A percentile compares a stretch with the other conserved stretches of the same genome.
Evolutionary conservation across 1,140 invertebrate species (phyloP).

Genomic region (Hyles euphorbiae): DNA sequence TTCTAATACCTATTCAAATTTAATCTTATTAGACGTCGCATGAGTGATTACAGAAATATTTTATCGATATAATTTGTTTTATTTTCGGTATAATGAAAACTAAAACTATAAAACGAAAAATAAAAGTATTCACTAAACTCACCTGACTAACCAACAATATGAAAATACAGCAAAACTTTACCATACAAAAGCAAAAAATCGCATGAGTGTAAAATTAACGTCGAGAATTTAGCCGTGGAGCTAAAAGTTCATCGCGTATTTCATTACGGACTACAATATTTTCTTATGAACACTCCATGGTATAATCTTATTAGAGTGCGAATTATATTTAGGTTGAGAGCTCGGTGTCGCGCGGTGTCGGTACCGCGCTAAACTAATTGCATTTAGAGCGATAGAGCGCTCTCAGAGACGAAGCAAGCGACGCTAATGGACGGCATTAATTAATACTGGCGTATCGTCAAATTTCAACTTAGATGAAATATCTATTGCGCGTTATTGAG

Average conservation of each 20-base stretch:
- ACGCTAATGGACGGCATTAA: slow-evolving; percentile 63
- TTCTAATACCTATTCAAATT: background rate
- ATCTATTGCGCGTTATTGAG: slow-evolving; percentile 29
- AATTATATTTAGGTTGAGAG: slow-evolving; percentile 59
- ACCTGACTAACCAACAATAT: too few species aligned
- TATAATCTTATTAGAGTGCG: slow-evolving; percentile 49
- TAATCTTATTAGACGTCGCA: too few species aligned
- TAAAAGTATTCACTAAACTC: too few species aligned
- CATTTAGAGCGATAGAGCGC: slow-evolving; percentile 51
- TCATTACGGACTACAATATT: slow-evolving; percentile 39
- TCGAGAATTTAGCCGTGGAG: background rate
- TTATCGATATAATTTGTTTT: too few species aligned
- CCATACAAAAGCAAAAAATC: too few species aligned
- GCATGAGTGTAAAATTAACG: too few species aligned
- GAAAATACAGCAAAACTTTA: too few species aligned
- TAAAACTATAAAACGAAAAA: too few species aligned
- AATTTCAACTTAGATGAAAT: slow-evolving; percentile 42
- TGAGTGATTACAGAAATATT: too few species aligned
- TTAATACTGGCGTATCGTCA: slow-evolving; percentile 52
- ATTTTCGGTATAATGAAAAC: too few species aligned
- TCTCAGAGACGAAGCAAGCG: slow-evolving; percentile 41
- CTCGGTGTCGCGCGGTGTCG: slow-evolving; percentile 46
- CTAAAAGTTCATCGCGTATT: slow-evolving; percentile 21
- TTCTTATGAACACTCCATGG: slow-evolving; percentile 48
- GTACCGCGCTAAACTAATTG: slow-evolving; percentile 51